Evolutionary conservation across 1,140 invertebrate species (phyloP), one percentile per base, ranked within the genome.

Genomic region (Aphis gossypii): DNA sequence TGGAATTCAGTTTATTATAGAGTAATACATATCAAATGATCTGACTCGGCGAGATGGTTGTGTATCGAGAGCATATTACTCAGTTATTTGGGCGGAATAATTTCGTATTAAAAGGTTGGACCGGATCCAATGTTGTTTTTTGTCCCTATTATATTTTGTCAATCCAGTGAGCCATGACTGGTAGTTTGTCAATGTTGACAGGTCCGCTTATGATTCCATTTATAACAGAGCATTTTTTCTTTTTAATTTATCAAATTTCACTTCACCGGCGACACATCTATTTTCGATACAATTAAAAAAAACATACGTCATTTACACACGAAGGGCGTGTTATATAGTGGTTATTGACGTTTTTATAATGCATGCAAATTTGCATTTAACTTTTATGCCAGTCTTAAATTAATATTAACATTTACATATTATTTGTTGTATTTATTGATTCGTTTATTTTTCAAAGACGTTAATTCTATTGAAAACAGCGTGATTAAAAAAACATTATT

Each of bases 71-170:
- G 48, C 76, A 18, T 86, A 93, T 86, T 84, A 93, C 35, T 93
- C 35, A 41, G 92, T 56, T 84, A 86, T 93, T 93, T 56, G 92
- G 92, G 82, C 76, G 92, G 92, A 93, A 93, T 93, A 54, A 93
- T 93, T 93, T 84, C 92, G 76, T 93, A 93, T 93, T 93, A 93
- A 93, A 93, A 93, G 92, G 92, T 93, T 93, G 92, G 92, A 93
- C 92, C 92, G 92, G 92, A 93, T 93, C 92, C 92, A 93, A 93
- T 56, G 92, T 93, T 93, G 92, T 93, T 93, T 93, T 93, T 93
- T 86, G 92, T 93, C 4, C 48, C 48, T 93, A 86, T 93, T 93
- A 93, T 93, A 84, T 84, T 86, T 84, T 93, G 92, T 84, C 92
- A 86, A 93, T 93, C 82, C 92, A 86, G 92, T 86, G 92, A 93